These are phyloP conservation scores for Drosophila subquinaria DNA, from an alignment of 2,888 invertebrate genomes.

Conservation along the genomic window DNA sequence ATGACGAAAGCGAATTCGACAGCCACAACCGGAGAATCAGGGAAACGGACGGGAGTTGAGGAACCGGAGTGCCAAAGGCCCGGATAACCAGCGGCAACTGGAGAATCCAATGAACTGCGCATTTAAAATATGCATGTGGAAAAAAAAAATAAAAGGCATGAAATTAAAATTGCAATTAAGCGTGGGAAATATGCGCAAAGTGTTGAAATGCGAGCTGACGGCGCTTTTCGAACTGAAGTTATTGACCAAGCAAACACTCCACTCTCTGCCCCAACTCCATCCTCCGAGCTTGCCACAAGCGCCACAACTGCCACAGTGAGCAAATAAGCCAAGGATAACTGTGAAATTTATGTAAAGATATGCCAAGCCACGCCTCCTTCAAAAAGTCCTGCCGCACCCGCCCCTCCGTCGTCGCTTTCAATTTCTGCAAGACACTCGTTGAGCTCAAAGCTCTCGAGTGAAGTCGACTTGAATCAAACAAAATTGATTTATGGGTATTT, in stretches of 20 bases:
- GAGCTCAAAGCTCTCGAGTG: slow-evolving; percentile 33
- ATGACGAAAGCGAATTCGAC: slow-evolving; percentile 34
- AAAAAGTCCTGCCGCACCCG: neutral
- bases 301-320: slow-evolving; percentile 16
- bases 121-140: slow-evolving; percentile 47
- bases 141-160: slow-evolving; percentile 27
- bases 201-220: slow-evolving; percentile 50
- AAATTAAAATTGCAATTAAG: slow-evolving; percentile 72
- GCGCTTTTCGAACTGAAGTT: slow-evolving; percentile 43
- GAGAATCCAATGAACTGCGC: slow-evolving; percentile 16
- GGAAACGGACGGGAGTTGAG: neutral
- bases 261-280: slow-evolving; percentile 1
- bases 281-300: neutral
- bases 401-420: slow-evolving; percentile 52
- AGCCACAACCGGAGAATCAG: slow-evolving; percentile 17
- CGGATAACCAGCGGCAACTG: neutral
- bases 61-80: slow-evolving; percentile 1
- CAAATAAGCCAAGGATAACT: slow-evolving; percentile 65
- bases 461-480: slow-evolving; percentile 60
- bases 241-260: slow-evolving; percentile 75
- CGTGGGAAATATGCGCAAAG: slow-evolving; percentile 58
- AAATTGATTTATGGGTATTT: slow-evolving; percentile 80
- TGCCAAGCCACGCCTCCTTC: slow-evolving; percentile 42
- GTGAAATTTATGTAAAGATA: slow-evolving; percentile 75
- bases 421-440: slow-evolving; percentile 68